These are phyloP conservation scores for Nomada goodeniana DNA, from an alignment of 2,888 invertebrate species.

Conservation along the genomic window DNA sequence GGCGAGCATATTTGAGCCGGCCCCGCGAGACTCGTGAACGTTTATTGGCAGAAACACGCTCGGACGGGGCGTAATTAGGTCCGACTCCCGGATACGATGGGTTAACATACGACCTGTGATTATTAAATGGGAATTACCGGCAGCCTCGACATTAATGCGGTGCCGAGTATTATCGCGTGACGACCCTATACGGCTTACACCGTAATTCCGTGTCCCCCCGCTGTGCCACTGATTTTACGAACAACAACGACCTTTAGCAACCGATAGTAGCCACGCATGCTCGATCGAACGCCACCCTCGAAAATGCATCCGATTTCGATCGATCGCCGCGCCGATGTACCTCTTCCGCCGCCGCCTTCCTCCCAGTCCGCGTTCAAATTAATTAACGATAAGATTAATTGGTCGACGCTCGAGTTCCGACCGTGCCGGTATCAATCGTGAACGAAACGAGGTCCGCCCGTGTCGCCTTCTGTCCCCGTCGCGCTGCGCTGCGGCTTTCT, in stretches of 20 bases:
- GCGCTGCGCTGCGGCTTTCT: neutral
- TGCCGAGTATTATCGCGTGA: conserved; percentile 68
- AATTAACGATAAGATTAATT: conserved; percentile 83
- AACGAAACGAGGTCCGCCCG: conserved; percentile 48
- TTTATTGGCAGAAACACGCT: conserved; percentile 72
- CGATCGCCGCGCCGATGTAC: conserved; percentile 37
- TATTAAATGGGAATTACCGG: conserved; percentile 74
- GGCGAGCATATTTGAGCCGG: conserved; percentile 66
- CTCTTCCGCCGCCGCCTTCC: neutral
- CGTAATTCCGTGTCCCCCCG: conserved; percentile 63
- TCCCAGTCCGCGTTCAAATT: conserved; percentile 62
- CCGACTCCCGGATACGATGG: conserved; percentile 63
- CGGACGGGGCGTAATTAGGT: conserved; percentile 68
- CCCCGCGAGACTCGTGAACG: conserved; percentile 68
- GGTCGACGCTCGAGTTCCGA: conserved; percentile 56
- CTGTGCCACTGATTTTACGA: conserved; percentile 52
- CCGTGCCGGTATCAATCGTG: conserved; percentile 40
- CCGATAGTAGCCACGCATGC: conserved; percentile 29
- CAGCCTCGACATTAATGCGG: conserved; percentile 67
- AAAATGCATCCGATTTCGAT: conserved; percentile 40
- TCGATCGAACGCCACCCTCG: conserved; percentile 19
- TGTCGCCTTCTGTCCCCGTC: conserved; percentile 22
- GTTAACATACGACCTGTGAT: conserved; percentile 70
- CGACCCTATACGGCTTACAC: conserved; percentile 67
- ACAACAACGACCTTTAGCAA: conserved; percentile 39